Conservation (phyloP, 1,140 invertebrate species). For the Dinothrombium tinctorium region DNA sequence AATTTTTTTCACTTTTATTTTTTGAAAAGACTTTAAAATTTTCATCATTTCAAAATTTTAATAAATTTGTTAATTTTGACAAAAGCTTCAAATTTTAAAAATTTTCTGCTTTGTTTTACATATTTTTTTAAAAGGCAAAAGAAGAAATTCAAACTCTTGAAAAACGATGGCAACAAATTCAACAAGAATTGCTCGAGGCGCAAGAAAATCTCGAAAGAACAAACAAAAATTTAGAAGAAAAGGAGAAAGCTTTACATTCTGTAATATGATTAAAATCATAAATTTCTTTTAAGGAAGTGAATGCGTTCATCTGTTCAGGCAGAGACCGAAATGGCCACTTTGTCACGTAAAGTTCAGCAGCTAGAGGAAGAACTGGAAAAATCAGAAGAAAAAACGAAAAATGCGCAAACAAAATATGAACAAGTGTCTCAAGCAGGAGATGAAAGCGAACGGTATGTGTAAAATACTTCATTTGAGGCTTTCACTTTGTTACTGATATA, state of each 20-base stretch:
- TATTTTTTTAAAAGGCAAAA: constrained; percentile 40
- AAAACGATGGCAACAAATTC: constrained; percentile 97
- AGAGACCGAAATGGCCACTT: constrained; percentile 25
- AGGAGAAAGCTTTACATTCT: constrained; percentile 40
- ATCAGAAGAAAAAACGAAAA: constrained; percentile 46
- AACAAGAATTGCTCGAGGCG: constrained; percentile 92
- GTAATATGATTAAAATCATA: background rate
- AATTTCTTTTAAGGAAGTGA: background rate
- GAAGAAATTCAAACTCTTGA: constrained; percentile 87
- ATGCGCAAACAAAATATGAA: constrained; percentile 72
- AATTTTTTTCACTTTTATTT: constrained; percentile 7
- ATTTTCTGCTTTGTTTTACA: background rate
- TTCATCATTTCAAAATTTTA: background rate
- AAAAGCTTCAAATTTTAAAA: background rate
- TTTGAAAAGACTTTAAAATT: background rate
- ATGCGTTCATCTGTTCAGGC: constrained; percentile 17
- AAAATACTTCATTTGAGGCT: no score
- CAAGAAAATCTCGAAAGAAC: constrained; percentile 83
- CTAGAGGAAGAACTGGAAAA: constrained; percentile 51
- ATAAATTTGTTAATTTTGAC: background rate
- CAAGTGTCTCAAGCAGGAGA: constrained; percentile 96
- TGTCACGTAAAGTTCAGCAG: constrained; percentile 91
- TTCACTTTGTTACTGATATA: no score
- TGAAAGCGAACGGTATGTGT: constrained; percentile 89
- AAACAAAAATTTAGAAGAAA: constrained; percentile 85